phyloP scores from a whole-genome alignment of 35 echinoderm and acorn worm genomes.

The Ophiothrix spiculata region DNA sequence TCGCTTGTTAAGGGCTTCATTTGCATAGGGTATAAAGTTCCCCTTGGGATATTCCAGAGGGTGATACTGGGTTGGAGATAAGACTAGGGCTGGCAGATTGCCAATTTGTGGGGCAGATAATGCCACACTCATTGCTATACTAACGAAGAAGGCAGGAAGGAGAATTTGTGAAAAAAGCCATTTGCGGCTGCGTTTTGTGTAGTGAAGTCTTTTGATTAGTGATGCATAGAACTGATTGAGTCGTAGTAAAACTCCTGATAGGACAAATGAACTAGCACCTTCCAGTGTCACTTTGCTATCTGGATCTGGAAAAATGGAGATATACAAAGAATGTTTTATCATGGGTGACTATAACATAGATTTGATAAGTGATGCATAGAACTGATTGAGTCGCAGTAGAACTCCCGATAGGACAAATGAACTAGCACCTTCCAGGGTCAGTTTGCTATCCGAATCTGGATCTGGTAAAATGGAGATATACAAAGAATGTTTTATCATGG shows the following conservation, averaged over 20 bases:
- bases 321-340: slow-evolving; percentile 73
- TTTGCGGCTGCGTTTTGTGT: slow-evolving; percentile 86
- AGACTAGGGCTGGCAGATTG: slow-evolving; percentile 62
- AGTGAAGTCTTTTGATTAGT: slow-evolving; percentile 79
- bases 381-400: slow-evolving; percentile 49
- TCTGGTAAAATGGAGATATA: too few species aligned
- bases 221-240: slow-evolving; percentile 64
- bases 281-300: neutral
- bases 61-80: slow-evolving; percentile 85
- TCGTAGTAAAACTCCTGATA: slow-evolving; percentile 50
- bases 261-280: slow-evolving; percentile 15
- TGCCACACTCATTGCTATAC: slow-evolving; percentile 81
- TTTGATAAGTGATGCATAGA: slow-evolving; percentile 70
- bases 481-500: too few species aligned
- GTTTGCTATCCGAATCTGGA: too few species aligned
- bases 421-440: slow-evolving; percentile 29
- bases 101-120: slow-evolving; percentile 76
- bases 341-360: slow-evolving; percentile 45
- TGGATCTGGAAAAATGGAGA: slow-evolving; percentile 45
- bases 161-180: slow-evolving; percentile 88
- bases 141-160: slow-evolving; percentile 85
- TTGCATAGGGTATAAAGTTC: slow-evolving; percentile 52
- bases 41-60: slow-evolving; percentile 69
- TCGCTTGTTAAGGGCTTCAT: slow-evolving; percentile 65
- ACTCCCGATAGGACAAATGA: slow-evolving; percentile 43